Conservation (phyloP, 2,113 vertebrate genomes). For the Plecotus auritus region DNA sequence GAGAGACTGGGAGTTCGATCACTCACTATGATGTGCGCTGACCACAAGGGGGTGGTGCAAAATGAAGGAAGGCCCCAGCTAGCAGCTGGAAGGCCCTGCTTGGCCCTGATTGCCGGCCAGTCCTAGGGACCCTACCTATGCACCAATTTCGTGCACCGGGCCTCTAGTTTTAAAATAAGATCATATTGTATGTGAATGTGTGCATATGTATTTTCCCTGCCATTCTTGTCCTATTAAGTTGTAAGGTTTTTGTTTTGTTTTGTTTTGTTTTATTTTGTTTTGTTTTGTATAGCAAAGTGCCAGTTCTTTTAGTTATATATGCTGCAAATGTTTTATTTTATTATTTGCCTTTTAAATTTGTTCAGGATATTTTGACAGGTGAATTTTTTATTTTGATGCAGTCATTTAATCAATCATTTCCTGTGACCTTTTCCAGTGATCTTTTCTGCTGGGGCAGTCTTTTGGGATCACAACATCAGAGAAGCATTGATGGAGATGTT, state of each 20-base stretch:
- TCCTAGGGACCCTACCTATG: too few species aligned
- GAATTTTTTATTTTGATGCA: background rate
- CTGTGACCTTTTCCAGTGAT: conserved; percentile 11
- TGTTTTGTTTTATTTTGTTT: too few species aligned
- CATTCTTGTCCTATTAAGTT: background rate
- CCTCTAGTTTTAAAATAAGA: background rate
- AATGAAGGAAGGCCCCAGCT: too few species aligned
- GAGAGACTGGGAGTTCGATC: too few species aligned
- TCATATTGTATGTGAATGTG: background rate
- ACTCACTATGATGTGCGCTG: too few species aligned
- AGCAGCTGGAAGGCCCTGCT: too few species aligned
- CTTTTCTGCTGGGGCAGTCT: background rate
- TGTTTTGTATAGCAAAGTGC: background rate
- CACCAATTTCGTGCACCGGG: too few species aligned
- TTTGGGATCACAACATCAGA: background rate
- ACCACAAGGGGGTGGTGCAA: too few species aligned
- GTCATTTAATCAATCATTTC: conserved; percentile 11
- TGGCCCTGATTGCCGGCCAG: too few species aligned
- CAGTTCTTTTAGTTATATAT: background rate
- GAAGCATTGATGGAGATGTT: background rate
- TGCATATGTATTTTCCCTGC: background rate
- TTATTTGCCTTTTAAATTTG: background rate
- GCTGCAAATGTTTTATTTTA: background rate
- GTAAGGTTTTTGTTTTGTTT: background rate
- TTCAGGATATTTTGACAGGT: background rate